Conservation (phyloP, 2,888 invertebrate species). For the Ectemnius lituratus region DNA sequence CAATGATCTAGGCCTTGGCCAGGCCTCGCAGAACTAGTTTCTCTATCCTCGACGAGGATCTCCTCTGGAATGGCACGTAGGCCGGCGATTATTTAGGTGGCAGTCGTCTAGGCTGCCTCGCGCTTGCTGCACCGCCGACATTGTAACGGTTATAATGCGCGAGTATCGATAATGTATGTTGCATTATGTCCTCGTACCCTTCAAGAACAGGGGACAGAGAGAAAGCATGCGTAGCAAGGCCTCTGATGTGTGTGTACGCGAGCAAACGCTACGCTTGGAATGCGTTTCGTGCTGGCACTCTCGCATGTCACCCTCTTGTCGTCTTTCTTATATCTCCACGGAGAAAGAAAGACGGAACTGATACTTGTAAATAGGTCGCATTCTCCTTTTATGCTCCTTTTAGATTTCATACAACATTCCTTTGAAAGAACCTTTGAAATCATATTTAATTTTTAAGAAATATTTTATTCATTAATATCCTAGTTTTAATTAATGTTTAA, state of each 20-base stretch:
- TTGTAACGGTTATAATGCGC: constrained; percentile 59
- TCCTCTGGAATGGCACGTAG: constrained; percentile 59
- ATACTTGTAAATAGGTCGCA: no score
- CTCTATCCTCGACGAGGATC: constrained; percentile 64
- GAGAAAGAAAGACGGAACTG: background rate
- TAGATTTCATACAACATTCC: no score
- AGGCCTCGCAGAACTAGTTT: constrained; percentile 62
- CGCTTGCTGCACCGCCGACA: constrained; percentile 38
- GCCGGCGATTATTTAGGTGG: constrained; percentile 61
- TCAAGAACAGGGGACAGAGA: background rate
- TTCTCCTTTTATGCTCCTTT: no score
- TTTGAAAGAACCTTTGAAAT: no score
- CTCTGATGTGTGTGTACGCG: constrained; percentile 22
- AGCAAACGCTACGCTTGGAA: constrained; percentile 44
- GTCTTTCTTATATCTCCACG: constrained; percentile 1
- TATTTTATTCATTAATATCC: no score
- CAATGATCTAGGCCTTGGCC: constrained; percentile 60
- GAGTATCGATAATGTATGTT: constrained; percentile 55
- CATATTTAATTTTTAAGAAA: no score
- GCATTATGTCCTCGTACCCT: constrained; percentile 36
- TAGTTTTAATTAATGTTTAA: no score
- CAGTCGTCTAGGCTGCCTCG: constrained; percentile 31
- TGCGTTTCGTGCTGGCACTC: constrained; percentile 30
- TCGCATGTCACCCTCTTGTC: constrained; percentile 10
- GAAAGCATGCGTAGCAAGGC: no score